A percentile compares a stretch with the other conserved stretches of the same genome.
phyloP scores from a whole-genome alignment of 92 coral and sea anemone genomes.

The Ricordea florida region DNA sequence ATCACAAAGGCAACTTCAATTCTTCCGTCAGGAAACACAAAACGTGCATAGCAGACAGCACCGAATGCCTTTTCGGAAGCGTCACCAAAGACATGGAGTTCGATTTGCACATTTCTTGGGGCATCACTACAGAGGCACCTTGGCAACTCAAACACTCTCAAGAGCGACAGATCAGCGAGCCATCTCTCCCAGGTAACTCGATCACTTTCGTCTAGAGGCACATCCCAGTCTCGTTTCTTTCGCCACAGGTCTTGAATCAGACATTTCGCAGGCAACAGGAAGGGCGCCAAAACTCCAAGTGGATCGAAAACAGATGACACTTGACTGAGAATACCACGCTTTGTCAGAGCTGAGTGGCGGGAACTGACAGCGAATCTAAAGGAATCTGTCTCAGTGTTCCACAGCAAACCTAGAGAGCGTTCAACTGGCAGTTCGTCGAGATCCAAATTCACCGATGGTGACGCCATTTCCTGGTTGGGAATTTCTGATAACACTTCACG shows the following conservation, averaged over 20 bases:
- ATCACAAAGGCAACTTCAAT: slow-evolving; percentile 57
- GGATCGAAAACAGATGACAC: slow-evolving; percentile 28
- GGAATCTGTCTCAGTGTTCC: slow-evolving; percentile 69
- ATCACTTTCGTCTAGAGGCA: not conserved
- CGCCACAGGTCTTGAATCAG: slow-evolving; percentile 27
- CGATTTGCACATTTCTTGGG: not conserved
- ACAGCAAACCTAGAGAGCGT: slow-evolving; percentile 53
- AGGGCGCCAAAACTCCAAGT: slow-evolving; percentile 32
- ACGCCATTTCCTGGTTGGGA: slow-evolving; percentile 1
- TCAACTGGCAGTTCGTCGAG: slow-evolving; percentile 49
- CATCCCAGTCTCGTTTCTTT: slow-evolving; percentile 25
- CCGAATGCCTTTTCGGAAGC: slow-evolving; percentile 67
- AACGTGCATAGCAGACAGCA: slow-evolving; percentile 66
- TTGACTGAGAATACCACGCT: slow-evolving; percentile 47
- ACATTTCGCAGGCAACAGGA: slow-evolving; percentile 12
- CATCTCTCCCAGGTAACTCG: not conserved
- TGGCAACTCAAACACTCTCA: slow-evolving; percentile 35
- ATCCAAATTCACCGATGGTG: not conserved
- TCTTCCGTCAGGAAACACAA: slow-evolving; percentile 37
- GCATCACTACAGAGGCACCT: slow-evolving; percentile 44
- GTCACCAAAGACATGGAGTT: slow-evolving; percentile 73
- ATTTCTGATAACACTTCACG: slow-evolving; percentile 25
- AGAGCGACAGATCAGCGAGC: slow-evolving; percentile 36
- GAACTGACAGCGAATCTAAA: slow-evolving; percentile 32
- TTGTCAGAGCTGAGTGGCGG: slow-evolving; percentile 12